Base-by-base conservation (phyloP, 2,888 invertebrate genomes). In the Dolichopus griseipennis region DNA sequence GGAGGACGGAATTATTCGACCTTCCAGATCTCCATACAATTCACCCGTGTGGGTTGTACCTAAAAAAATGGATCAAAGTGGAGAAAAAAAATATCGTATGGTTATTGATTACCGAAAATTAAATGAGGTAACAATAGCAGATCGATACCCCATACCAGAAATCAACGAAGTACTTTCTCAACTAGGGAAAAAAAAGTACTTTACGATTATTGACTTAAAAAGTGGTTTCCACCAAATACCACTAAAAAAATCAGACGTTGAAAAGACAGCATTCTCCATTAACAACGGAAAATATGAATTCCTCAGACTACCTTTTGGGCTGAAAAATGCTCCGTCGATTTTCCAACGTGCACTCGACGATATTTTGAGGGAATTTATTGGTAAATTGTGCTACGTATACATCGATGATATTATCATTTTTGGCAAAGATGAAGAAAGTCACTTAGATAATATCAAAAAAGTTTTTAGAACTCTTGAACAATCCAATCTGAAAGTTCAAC, bases 401-500 rank as follows among this genome's bases (percentile, higher is more conserved):
- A 33, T 64, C 10, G 64, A 64, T 15, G 63, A 63, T 33, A 63
- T 10, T 15, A n/a, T 27, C 15, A 27, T 27, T 12, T 22, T 12
- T 22, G 15, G 63, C 7, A 15, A 63, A 27, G 12, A 63, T 15
- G 63, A 63, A 63, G 21, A 34, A 34, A 34, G 6, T 9, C 34
- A 7, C 7, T 43, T 7, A 10, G 3, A 43, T 15, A 15, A 43
- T 15, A 43, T 43, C 15, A 43, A 15, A 12, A 6, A 9, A 15
- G 12, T 43, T 12, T 43, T 43, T 15, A 6, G 12, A 15, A 43
- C 15, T 15, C 12, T 43, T 9, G 12, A 64, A 27, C 27, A 18
- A 6, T 27, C 63, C 6, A 68, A 64, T 22, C 20, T 68, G 61
- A 68, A 68, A 64, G 41, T 68, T 7, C 68, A 75, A 66, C 43